These are phyloP conservation scores for Cotesia chilonis DNA, from an alignment of 1,140 invertebrate genomes.

Conservation along the genomic window DNA sequence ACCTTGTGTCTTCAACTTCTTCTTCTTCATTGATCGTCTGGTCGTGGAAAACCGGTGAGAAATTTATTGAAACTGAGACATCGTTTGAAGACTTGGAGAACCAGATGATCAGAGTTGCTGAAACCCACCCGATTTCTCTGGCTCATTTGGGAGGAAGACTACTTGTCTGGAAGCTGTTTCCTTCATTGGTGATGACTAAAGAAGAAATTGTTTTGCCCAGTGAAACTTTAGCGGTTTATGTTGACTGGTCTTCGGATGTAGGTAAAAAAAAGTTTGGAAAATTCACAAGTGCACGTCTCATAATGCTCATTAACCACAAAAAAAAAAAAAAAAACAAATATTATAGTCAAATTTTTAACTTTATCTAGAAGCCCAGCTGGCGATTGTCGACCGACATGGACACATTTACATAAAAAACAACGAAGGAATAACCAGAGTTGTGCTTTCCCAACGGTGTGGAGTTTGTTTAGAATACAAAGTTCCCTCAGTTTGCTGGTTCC, in stretches of 20 bases:
- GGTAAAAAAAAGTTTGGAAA: no score
- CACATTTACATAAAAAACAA: slow-evolving; percentile 52
- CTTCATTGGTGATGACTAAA: slow-evolving; percentile 34
- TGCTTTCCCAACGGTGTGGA: slow-evolving; percentile 46
- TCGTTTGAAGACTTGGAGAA: slow-evolving; percentile 47
- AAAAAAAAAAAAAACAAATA: no score
- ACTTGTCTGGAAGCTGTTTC: slow-evolving; percentile 50
- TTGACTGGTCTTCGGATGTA: slow-evolving; percentile 49
- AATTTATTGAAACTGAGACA: slow-evolving; percentile 45
- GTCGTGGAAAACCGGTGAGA: slow-evolving; percentile 60
- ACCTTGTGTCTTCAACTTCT: slow-evolving; percentile 52
- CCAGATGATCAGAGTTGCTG: slow-evolving; percentile 46
- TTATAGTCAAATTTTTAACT: no score
- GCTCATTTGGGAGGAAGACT: slow-evolving; percentile 53
- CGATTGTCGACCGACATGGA: slow-evolving; percentile 50
- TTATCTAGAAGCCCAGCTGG: slow-evolving; percentile 41
- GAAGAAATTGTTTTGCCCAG: slow-evolving; percentile 47
- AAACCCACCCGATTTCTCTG: slow-evolving; percentile 37
- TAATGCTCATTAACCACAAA: no score
- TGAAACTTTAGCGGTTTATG: slow-evolving; percentile 34
- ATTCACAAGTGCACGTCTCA: no score
- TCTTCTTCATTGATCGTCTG: slow-evolving; percentile 53
- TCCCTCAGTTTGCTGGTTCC: slow-evolving; percentile 51
- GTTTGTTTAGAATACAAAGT: slow-evolving; percentile 45
- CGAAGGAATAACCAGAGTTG: slow-evolving; percentile 48